Percentiles rank a stretch among this genome's conserved stretches.
phyloP scores from a whole-genome alignment of 1,140 invertebrate genomes.

The Brachionus plicatilis region DNA sequence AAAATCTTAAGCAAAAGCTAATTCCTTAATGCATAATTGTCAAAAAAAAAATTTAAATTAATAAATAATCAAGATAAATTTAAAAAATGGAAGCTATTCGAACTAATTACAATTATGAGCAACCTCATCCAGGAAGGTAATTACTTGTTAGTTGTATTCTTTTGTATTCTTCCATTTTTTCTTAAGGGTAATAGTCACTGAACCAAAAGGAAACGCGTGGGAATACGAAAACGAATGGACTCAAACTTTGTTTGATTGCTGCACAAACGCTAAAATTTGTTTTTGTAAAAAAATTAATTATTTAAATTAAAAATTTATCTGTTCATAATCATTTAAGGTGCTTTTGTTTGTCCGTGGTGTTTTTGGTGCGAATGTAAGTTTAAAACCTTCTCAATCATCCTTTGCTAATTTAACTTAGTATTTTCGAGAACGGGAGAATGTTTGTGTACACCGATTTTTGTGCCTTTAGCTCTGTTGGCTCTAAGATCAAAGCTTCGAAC shows the following conservation, averaged over 20 bases:
- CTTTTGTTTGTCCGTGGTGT: conserved; percentile 39
- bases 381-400: background rate
- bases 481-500: conserved; percentile 24
- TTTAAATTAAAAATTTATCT: too few species aligned
- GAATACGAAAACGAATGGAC: conserved; percentile 39
- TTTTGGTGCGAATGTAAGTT: conserved; percentile 38
- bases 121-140: conserved; percentile 1
- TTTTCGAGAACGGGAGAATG: conserved; percentile 36
- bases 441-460: conserved; percentile 26
- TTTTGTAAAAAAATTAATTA: background rate
- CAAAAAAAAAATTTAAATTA: background rate
- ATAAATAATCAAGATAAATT: background rate
- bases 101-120: conserved; percentile 22
- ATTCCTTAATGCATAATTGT: background rate
- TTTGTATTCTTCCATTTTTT: background rate
- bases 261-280: conserved; percentile 20
- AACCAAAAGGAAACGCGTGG: background rate
- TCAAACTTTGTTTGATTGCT: background rate
- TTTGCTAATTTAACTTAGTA: background rate
- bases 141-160: background rate
- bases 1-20: background rate
- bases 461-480: background rate
- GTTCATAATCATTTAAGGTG: background rate
- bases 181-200: background rate
- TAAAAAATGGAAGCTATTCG: background rate